Evolutionary conservation across 1,140 invertebrate species (phyloP).

Genomic region (Atta cephalotes): DNA sequence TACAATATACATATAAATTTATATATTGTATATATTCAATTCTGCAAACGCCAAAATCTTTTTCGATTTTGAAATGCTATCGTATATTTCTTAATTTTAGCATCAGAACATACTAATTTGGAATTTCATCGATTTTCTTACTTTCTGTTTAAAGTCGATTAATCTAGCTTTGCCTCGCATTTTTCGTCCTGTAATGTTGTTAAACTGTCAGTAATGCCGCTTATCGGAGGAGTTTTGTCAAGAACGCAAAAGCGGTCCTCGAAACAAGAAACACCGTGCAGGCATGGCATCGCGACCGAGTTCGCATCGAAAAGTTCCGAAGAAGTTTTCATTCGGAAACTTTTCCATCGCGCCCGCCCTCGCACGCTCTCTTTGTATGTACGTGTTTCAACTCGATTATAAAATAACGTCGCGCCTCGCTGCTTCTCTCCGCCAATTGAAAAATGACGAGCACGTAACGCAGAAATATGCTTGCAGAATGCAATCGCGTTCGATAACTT

Average conservation of each 20-base stretch:
- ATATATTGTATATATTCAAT: too few relatives aligned
- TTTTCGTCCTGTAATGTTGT: conserved; percentile 12
- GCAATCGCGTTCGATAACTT: conserved; percentile 51
- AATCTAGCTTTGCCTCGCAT: neutral
- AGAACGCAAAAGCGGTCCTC: neutral
- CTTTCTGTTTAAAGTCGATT: neutral
- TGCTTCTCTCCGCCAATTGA: conserved; percentile 43
- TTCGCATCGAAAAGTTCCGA: conserved; percentile 26
- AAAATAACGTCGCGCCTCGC: conserved; percentile 48
- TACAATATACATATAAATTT: too few relatives aligned
- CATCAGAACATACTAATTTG: neutral
- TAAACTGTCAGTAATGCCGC: conserved; percentile 34
- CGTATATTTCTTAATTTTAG: neutral
- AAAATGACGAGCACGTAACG: conserved; percentile 52
- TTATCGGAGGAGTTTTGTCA: neutral
- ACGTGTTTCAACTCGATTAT: conserved; percentile 48
- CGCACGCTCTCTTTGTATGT: neutral
- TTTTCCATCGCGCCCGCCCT: conserved; percentile 35
- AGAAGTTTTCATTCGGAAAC: conserved; percentile 46
- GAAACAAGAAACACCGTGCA: conserved; percentile 41
- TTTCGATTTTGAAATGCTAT: too few relatives aligned
- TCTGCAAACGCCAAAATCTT: too few relatives aligned
- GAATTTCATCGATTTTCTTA: neutral
- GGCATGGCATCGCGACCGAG: conserved; percentile 36
- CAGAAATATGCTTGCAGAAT: conserved; percentile 39